phyloP scores from a whole-genome alignment of 2,113 vertebrate genomes.

The Nothoprocta pentlandii region DNA sequence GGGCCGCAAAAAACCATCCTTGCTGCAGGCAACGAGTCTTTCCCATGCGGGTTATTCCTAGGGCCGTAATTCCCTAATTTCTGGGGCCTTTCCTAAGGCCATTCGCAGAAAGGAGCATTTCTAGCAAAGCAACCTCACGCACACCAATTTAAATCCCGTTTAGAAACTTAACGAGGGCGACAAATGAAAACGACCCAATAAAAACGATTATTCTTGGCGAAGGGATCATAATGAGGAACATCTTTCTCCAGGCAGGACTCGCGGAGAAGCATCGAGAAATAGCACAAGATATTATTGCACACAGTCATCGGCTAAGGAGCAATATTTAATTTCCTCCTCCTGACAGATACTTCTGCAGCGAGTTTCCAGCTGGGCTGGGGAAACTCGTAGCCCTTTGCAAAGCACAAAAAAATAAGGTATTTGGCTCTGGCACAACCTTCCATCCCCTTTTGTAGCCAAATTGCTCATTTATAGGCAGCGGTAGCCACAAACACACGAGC shows the following conservation, averaged over 20 bases:
- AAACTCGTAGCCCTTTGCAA: neutral
- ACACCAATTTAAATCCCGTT: neutral
- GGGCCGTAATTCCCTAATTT: too few species aligned
- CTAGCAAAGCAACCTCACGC: neutral
- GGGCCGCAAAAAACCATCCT: accelerated
- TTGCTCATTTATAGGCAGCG: neutral
- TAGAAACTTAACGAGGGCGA: accelerated
- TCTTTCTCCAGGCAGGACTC: neutral
- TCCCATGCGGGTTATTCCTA: neutral
- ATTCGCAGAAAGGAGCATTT: neutral
- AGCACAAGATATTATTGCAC: accelerated
- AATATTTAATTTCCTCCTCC: neutral
- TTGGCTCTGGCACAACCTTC: neutral
- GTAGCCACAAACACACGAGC: neutral
- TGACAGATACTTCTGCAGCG: neutral
- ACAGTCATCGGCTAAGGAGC: neutral
- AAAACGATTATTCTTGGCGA: neutral
- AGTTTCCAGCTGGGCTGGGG: neutral
- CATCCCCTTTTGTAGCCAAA: neutral
- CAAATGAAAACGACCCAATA: neutral
- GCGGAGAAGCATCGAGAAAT: neutral
- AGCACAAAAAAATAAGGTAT: neutral
- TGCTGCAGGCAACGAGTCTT: neutral
- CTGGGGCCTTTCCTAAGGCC: too few species aligned
- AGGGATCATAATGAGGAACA: neutral